Evolutionary conservation across 2,113 vertebrate species (phyloP), one percentile per base, ranked within the genome.

Genomic region (Microcebus jonahi): DNA sequence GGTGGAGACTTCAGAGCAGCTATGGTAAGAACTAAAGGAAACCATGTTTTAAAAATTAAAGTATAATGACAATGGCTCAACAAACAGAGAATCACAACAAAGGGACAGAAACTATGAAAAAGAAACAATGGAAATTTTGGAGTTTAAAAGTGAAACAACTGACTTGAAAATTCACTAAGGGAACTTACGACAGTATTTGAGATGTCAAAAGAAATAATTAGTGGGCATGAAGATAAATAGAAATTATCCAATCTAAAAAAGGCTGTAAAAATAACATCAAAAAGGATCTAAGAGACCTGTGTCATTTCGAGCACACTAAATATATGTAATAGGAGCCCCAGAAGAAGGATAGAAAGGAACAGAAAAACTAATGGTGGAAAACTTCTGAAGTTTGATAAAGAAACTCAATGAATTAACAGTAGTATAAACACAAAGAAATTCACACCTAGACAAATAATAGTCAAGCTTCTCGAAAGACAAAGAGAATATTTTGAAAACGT

Each of bases 41-140:
- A 25, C 5, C 5, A 45, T 73, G 15, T 88, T 95, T 96, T 95
- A 71, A 96, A 77, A 76, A 91, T 61, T 55, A 29, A 88, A 82
- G 25, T 68, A 42, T 71, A 36, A 87, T 57, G 31, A 67, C 31
- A 77, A 2, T 93, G 20, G 67, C 31, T 89, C 20, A 65, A 48
- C 27, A 95, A 39, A 14, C 50, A 71, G 18, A 89, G 53, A 87
- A 87, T 55, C 20, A 65, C 12, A 71, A 39, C 42, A 91, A 91
- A 63, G 20, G 10, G 53, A 39, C 6, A 61, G 6, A 87, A 88
- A 65, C 15, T 67, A 15, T 65, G 17, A 73, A 68, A 71, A 96
- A 80, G 36, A 91, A 67, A 70, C 77, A 75, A 17, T 93, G 36
- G 45, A 76, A 89, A 68, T 84, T 88, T 8, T 92, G 7, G 36